Percentiles rank a stretch among this genome's conserved stretches.
Evolutionary conservation across 2,888 invertebrate genomes (phyloP).

Genomic region (Bombyx huttoni): DNA sequence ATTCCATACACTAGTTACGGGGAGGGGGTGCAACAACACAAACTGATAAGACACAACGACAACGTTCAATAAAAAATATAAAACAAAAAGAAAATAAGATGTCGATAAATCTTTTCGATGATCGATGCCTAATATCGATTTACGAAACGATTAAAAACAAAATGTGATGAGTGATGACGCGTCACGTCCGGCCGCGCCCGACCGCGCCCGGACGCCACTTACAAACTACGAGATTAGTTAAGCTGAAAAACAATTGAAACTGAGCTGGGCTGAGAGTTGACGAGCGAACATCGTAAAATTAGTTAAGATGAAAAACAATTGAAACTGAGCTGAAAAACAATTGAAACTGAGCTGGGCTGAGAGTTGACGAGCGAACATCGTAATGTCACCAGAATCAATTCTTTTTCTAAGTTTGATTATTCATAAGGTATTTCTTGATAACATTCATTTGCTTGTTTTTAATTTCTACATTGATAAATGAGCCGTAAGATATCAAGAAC

Average conservation of each 20-base stretch:
- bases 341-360: neutral
- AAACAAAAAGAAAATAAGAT: neutral
- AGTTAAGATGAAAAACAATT: neutral
- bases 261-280: neutral
- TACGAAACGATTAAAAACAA: neutral
- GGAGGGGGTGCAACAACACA: neutral
- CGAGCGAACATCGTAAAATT: no score
- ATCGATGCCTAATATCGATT: neutral
- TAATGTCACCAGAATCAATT: no score
- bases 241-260: neutral
- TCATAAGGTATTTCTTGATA: no score
- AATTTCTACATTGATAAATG: no score
- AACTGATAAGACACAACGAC: neutral
- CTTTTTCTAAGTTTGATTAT: no score
- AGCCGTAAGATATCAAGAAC: no score
- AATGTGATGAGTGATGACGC: conserved; percentile 1
- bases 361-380: no score
- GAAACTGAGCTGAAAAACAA: neutral
- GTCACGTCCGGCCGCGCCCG: no score
- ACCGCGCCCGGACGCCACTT: no score
- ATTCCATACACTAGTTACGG: conserved; percentile 11
- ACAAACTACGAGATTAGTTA: no score
- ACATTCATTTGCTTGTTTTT: no score
- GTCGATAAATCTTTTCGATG: neutral
- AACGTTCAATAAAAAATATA: neutral